Base-by-base conservation (phyloP, 2,797 vertebrate species). In the Tiaroga cobitis region DNA sequence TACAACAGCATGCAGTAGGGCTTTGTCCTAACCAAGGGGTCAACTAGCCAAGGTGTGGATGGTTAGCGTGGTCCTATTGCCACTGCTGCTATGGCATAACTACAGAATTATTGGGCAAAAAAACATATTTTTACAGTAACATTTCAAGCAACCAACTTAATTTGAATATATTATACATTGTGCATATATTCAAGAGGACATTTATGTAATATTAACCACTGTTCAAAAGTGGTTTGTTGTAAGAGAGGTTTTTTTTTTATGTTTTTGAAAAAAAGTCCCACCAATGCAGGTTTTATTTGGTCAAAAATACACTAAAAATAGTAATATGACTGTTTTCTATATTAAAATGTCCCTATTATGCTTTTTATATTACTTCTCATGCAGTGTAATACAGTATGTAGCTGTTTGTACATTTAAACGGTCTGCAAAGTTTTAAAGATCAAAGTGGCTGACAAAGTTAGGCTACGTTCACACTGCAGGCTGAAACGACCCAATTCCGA, bases 21-120 rank as follows among this genome's bases (percentile, higher is more conserved):
- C 41, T 46, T 34, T 68, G 43, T 49, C 77, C 39, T 29, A 29
- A 46, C 56, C 77, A 65, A 32, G 9, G n/a, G 77, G 75, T 78
- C 34, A 78, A 61, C 4, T 32, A 29, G 9, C 3, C n/a, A 80
- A 80, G n/a, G 21, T 67, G 18, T 67, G 78, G 41, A 41, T 67
- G 19, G 19, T 21, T 56, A 15, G 51, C 49, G 8, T 51, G 49
- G 18, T 51, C 41, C 3, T 46, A 21, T 34, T 65, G 8, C n/a
- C 39, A 9, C 61, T 80, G 39, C 61, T 46, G 29, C 11, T 34
- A 65, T 49, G 2, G 3, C 56, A 59, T 37, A 26, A 18, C 21
- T 74, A 18, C 43, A 74, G 26, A 32, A 74, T 21, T 18, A 65
- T 18, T 3, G 6, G 15, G 15, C 15, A 32, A 65, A 63, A 63